Percentiles rank a stretch among this genome's conserved stretches.
These are phyloP conservation scores for Phrynocephalus vlangalii DNA, from an alignment of 2,797 vertebrate species.

Conservation along the genomic window DNA sequence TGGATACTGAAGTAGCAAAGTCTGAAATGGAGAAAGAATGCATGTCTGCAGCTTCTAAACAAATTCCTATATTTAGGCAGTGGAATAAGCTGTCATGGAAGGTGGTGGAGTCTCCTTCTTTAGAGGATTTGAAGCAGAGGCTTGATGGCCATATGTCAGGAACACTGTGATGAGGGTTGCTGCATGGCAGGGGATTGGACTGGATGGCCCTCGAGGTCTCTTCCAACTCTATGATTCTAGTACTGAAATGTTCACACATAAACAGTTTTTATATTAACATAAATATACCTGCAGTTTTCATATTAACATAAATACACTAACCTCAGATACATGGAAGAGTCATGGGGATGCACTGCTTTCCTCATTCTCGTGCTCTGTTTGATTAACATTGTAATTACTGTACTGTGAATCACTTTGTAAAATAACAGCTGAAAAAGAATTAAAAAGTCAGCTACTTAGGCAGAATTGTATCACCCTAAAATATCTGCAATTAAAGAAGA, in stretches of 20 bases:
- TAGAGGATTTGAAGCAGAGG: too few relatives aligned
- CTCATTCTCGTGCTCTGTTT: background rate
- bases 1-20: slow-evolving; percentile 22
- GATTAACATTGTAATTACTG: slow-evolving; percentile 27
- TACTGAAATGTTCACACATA: background rate
- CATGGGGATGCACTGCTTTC: slow-evolving; percentile 6
- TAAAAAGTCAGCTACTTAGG: slow-evolving; percentile 32
- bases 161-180: too few relatives aligned
- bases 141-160: too few relatives aligned
- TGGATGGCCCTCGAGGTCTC: too few relatives aligned
- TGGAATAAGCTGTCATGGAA: too few relatives aligned
- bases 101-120: too few relatives aligned
- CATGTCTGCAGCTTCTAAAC: slow-evolving; percentile 9
- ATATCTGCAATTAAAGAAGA: slow-evolving; percentile 28
- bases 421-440: slow-evolving; percentile 37
- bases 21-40: background rate
- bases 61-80: background rate
- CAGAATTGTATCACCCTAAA: slow-evolving; percentile 48
- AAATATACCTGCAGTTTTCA: slow-evolving; percentile 14
- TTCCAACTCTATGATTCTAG: too few relatives aligned
- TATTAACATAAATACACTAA: slow-evolving; percentile 17
- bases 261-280: background rate
- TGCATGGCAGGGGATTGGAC: too few relatives aligned
- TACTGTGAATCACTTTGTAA: slow-evolving; percentile 17
- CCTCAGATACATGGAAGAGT: background rate